Percentiles rank a stretch among this genome's conserved stretches.
These are phyloP conservation scores for Limnephilus lunatus DNA, from an alignment of 2,888 invertebrate species.

Conservation along the genomic window DNA sequence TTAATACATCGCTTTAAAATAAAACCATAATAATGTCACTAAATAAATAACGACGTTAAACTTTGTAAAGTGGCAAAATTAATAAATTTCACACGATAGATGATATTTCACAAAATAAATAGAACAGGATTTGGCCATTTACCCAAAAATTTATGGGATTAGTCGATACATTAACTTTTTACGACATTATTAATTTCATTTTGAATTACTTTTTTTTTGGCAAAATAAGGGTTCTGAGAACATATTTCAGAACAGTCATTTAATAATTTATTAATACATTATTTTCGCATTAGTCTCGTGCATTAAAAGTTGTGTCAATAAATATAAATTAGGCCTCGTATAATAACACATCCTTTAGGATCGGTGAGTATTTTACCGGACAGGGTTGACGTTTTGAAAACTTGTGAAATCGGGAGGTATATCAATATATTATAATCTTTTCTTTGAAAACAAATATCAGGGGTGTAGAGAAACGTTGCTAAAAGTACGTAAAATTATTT, in stretches of 20 bases:
- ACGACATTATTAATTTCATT: background rate
- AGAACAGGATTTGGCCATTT: background rate
- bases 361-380: background rate
- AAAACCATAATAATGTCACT: background rate
- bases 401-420: background rate
- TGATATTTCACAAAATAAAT: background rate
- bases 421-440: no score
- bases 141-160: background rate
- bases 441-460: no score
- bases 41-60: background rate
- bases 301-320: conserved; percentile 23
- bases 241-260: no score
- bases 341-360: background rate
- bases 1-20: conserved; percentile 15
- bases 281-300: conserved; percentile 25
- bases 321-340: background rate
- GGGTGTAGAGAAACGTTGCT: no score
- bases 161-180: conserved; percentile 7
- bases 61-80: background rate
- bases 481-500: no score
- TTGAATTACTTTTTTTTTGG: background rate
- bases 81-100: conserved; percentile 2
- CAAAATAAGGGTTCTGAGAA: conserved; percentile 4
- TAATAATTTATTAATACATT: conserved; percentile 25
- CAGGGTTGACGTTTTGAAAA: background rate